Conservation (phyloP, 2,113 vertebrate genomes). For the Tyto alba region DNA sequence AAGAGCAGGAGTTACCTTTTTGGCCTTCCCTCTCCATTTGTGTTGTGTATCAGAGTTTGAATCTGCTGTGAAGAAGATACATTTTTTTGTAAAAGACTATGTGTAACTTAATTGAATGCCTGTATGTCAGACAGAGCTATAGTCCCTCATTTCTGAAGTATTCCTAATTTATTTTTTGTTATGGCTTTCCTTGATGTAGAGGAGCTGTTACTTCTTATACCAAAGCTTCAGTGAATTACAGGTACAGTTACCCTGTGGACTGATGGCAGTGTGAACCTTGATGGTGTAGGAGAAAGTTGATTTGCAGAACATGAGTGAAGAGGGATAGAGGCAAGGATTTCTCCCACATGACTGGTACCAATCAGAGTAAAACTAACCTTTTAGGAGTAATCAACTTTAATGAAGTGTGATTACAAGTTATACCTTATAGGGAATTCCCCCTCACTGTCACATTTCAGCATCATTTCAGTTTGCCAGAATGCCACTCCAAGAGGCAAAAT, state of each 20-base stretch:
- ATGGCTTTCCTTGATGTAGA: background rate
- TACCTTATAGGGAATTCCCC: background rate
- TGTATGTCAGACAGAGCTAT: background rate
- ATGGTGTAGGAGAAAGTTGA: background rate
- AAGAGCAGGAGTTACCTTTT: background rate
- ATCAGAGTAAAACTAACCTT: background rate
- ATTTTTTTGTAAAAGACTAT: too few species aligned
- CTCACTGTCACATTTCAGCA: fast-evolving
- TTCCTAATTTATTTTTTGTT: background rate
- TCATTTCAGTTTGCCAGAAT: background rate
- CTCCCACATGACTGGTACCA: background rate
- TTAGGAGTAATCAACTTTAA: background rate
- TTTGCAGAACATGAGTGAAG: background rate
- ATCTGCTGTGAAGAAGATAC: background rate
- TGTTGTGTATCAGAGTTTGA: background rate
- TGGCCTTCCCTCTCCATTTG: background rate
- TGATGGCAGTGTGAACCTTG: background rate
- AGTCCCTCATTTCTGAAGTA: background rate
- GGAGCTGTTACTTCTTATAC: background rate
- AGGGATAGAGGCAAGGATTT: background rate
- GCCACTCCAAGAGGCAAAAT: background rate
- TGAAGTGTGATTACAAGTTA: background rate
- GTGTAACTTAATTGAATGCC: background rate
- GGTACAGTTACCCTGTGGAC: background rate
- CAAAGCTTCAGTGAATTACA: background rate